These are phyloP conservation scores for Eulemur rufifrons DNA, from an alignment of 2,113 vertebrate species.

Conservation along the genomic window DNA sequence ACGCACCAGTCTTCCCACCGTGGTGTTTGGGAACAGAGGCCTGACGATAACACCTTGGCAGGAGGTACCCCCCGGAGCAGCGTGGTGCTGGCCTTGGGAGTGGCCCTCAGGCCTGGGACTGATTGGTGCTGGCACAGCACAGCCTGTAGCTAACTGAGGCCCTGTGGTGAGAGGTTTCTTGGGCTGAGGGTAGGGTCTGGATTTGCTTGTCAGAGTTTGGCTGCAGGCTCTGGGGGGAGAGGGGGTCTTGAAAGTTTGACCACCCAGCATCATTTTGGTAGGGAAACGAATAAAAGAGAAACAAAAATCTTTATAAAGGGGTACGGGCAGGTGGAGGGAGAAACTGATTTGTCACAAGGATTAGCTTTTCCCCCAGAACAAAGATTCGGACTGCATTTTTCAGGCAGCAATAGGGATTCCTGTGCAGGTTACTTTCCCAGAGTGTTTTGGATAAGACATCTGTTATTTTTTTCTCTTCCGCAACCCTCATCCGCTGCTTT, in stretches of 20 bases:
- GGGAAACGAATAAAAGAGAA: not conserved
- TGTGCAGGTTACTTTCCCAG: not conserved
- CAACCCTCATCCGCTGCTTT: not conserved
- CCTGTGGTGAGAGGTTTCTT: constrained; percentile 52
- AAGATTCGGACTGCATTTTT: constrained; percentile 31
- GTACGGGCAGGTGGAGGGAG: not conserved
- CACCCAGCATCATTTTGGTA: constrained; percentile 47
- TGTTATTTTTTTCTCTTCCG: not conserved
- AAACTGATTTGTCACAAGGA: constrained; percentile 5
- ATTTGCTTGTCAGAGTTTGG: constrained; percentile 17
- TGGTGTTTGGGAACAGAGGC: constrained; percentile 66
- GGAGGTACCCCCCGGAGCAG: constrained; percentile 63
- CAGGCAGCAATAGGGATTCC: not conserved
- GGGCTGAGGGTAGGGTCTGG: not conserved
- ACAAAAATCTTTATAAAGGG: constrained; percentile 60
- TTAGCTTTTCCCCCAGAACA: not conserved
- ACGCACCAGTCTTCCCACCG: constrained; percentile 54
- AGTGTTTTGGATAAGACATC: constrained; percentile 5
- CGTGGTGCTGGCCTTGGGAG: constrained; percentile 53
- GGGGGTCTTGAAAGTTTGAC: constrained; percentile 47
- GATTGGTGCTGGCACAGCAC: constrained; percentile 68
- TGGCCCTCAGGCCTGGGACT: constrained; percentile 6
- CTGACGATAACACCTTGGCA: constrained; percentile 71
- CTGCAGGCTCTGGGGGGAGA: not conserved
- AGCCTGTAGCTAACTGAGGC: constrained; percentile 45